phyloP scores from a whole-genome alignment of 2,797 vertebrate genomes.

The Phoebastria nigripes region DNA sequence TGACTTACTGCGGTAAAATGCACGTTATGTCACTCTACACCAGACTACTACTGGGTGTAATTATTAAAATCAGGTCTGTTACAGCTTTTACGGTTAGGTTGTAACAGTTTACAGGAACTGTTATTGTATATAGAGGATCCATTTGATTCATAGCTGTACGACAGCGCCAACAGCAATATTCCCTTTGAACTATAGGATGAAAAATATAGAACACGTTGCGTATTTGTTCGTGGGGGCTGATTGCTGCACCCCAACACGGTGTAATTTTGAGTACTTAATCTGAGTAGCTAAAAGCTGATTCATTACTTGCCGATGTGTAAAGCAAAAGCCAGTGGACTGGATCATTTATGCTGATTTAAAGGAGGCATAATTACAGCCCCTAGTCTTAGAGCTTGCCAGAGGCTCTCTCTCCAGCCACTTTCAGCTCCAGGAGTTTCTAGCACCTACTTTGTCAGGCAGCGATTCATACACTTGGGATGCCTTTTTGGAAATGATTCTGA shows the following conservation, averaged over 20 bases:
- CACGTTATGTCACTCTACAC: neutral
- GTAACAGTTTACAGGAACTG: neutral
- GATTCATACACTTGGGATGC: neutral
- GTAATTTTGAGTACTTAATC: neutral
- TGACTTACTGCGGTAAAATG: neutral
- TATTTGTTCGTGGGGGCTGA: neutral
- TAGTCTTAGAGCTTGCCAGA: neutral
- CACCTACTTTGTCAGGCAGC: neutral
- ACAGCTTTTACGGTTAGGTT: too few relatives aligned
- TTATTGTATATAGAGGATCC: too few relatives aligned
- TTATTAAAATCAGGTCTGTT: neutral
- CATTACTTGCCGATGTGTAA: neutral
- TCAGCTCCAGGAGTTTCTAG: neutral
- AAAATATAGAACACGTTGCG: accelerated
- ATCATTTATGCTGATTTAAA: neutral
- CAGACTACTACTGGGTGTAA: too few relatives aligned
- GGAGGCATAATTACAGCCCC: neutral
- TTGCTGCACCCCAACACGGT: neutral
- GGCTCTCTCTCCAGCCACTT: neutral
- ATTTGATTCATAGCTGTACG: neutral
- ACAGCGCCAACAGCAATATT: neutral
- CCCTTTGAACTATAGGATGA: neutral
- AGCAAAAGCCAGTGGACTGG: neutral
- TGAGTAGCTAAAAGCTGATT: neutral
- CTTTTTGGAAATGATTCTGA: too few relatives aligned